These are phyloP conservation scores for Tadarida brasiliensis DNA, from an alignment of 2,797 vertebrate genomes.

Conservation along the genomic window DNA sequence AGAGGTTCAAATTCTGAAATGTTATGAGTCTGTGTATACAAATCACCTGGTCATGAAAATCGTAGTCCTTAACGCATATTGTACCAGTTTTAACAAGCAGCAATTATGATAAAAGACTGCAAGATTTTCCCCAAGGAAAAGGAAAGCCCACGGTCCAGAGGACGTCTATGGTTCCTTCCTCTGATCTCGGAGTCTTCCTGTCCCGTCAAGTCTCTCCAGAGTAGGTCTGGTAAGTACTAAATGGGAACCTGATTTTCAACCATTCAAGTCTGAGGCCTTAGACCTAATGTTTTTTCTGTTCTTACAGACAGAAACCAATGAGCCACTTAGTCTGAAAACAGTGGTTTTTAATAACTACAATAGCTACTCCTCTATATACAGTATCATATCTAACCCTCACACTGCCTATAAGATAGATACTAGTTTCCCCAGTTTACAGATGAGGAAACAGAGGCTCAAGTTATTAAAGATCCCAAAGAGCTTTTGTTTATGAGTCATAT, in stretches of 20 bases:
- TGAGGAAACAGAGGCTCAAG: not conserved
- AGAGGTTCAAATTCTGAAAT: slow-evolving; percentile 33
- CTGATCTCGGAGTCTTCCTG: slow-evolving; percentile 65
- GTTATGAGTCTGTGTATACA: not conserved
- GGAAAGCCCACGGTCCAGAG: slow-evolving; percentile 78
- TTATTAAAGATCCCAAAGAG: not conserved
- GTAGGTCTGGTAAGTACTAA: slow-evolving; percentile 72
- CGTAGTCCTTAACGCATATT: slow-evolving; percentile 86
- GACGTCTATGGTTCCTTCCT: slow-evolving; percentile 75
- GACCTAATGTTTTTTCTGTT: not conserved
- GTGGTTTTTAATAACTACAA: not conserved
- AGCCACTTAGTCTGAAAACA: slow-evolving; percentile 32
- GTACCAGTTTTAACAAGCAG: slow-evolving; percentile 89
- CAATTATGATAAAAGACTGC: slow-evolving; percentile 83
- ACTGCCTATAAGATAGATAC: not conserved
- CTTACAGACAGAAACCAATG: not conserved
- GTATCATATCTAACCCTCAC: not conserved
- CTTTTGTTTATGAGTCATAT: not conserved
- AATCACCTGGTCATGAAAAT: not conserved
- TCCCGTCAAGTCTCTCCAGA: slow-evolving; percentile 67
- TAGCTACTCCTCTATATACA: not conserved
- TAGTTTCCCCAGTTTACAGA: not conserved
- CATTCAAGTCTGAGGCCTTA: not conserved
- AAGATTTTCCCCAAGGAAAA: slow-evolving; percentile 77
- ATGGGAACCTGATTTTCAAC: not conserved